A percentile compares a stretch with the other conserved stretches of the same genome.
These are phyloP conservation scores for Hylaea fasciaria DNA, from an alignment of 2,888 invertebrate species.

Conservation along the genomic window DNA sequence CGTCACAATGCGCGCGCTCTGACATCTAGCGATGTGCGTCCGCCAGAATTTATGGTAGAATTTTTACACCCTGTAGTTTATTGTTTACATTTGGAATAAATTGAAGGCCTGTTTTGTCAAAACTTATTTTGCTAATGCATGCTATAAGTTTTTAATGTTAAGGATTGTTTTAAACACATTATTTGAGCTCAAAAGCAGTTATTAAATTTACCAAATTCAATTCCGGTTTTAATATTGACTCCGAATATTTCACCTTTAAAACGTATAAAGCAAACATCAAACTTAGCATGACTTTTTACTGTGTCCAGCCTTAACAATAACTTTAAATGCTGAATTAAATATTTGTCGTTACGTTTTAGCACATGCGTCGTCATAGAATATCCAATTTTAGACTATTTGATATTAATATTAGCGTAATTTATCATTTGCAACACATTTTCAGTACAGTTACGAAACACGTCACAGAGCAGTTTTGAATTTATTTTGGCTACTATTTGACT, in stretches of 20 bases:
- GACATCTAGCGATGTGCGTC: slow-evolving; percentile 50
- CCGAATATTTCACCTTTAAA: no score
- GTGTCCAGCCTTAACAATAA: no score
- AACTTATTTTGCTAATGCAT: no score
- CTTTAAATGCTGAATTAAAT: slow-evolving; percentile 1
- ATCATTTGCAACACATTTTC: slow-evolving; percentile 28
- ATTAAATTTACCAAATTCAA: no score
- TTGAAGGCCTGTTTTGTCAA: slow-evolving; percentile 15
- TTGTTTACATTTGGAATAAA: slow-evolving; percentile 37
- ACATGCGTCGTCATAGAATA: slow-evolving; percentile 6
- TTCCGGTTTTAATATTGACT: no score
- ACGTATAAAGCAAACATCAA: no score
- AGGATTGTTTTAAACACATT: no score
- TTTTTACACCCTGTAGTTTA: slow-evolving; percentile 46
- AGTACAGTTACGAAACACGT: slow-evolving; percentile 65
- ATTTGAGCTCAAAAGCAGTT: no score
- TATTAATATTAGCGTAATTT: slow-evolving; percentile 32
- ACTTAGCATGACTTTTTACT: no score
- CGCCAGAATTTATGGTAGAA: slow-evolving; percentile 40
- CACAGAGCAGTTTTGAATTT: slow-evolving; percentile 69
- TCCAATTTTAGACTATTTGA: slow-evolving; percentile 30
- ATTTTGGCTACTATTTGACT: slow-evolving; percentile 79
- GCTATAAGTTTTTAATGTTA: no score
- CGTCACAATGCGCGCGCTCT: slow-evolving; percentile 45
- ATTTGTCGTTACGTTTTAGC: slow-evolving; percentile 20